Percentiles rank a stretch among this genome's conserved stretches.
Conservation (phyloP, 1,140 invertebrate species). For the Reticulitermes speratus region DNA sequence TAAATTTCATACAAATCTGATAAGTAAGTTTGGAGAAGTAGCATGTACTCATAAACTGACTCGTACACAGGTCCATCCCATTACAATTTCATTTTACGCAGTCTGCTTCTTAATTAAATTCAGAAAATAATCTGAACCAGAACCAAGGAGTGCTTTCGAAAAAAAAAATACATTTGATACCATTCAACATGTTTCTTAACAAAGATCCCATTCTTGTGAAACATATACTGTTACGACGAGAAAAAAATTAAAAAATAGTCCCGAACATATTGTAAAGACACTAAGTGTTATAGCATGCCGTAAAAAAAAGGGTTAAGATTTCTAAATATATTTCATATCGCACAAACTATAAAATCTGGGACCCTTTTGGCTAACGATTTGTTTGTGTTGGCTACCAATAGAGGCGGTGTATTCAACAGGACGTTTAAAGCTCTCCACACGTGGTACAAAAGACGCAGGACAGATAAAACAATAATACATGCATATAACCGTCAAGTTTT, state of each 20-base stretch:
- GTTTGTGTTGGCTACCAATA: neutral
- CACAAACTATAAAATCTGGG: neutral
- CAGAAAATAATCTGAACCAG: no score
- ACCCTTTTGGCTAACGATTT: neutral
- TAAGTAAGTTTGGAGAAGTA: no score
- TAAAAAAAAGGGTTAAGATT: neutral
- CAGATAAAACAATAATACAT: neutral
- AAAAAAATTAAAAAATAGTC: neutral
- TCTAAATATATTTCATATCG: neutral
- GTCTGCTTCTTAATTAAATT: no score
- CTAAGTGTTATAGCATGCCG: neutral
- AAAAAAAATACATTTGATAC: no score
- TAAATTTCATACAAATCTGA: no score
- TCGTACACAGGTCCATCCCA: no score
- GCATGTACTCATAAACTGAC: no score
- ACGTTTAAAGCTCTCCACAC: neutral
- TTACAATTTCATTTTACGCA: no score
- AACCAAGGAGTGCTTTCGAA: no score
- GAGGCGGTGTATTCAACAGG: neutral
- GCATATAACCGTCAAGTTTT: conserved; percentile 7
- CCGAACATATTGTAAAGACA: neutral
- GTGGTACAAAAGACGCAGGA: conserved; percentile 1
- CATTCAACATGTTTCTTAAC: no score
- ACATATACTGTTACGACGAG: neutral
- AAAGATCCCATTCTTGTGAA: no score